A percentile compares a stretch with the other conserved stretches of the same genome.
Evolutionary conservation across 2,113 vertebrate species (phyloP).

Genomic region (Bujurquina vittata): DNA sequence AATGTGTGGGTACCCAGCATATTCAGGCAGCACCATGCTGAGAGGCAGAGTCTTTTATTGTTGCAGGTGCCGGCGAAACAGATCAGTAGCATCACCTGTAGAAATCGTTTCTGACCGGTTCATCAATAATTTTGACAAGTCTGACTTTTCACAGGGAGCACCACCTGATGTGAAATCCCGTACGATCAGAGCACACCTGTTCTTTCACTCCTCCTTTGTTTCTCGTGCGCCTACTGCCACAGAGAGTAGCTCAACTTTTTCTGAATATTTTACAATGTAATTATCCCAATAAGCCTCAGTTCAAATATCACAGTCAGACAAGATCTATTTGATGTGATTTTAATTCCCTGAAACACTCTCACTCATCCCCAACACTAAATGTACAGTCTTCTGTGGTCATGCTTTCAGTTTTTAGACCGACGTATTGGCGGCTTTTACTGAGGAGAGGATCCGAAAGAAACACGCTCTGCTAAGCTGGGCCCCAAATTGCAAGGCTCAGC

Average conservation of each 20-base stretch:
- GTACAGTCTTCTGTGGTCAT: neutral
- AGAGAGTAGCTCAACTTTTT: neutral
- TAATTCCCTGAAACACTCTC: neutral
- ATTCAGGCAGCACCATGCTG: conserved; percentile 6
- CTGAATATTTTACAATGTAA: neutral
- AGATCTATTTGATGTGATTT: neutral
- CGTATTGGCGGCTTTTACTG: neutral
- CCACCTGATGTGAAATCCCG: conserved; percentile 6
- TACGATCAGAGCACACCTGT: neutral
- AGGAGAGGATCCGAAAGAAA: conserved; percentile 2
- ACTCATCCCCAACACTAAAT: neutral
- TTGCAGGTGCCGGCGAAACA: neutral
- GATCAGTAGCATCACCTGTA: conserved; percentile 10
- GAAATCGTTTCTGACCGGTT: conserved; percentile 31
- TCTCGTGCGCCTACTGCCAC: neutral
- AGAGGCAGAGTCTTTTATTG: conserved; percentile 25
- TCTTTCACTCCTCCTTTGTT: neutral
- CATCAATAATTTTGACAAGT: conserved; percentile 48
- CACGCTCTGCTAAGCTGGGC: conserved; percentile 7
- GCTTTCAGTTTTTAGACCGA: conserved; percentile 9
- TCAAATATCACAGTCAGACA: neutral
- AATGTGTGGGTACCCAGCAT: neutral
- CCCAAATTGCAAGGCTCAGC: conserved; percentile 21
- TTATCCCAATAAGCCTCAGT: neutral
- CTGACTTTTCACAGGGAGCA: conserved; percentile 18